Conservation (phyloP, 2,888 invertebrate genomes). For the Apamea epomidion region DNA sequence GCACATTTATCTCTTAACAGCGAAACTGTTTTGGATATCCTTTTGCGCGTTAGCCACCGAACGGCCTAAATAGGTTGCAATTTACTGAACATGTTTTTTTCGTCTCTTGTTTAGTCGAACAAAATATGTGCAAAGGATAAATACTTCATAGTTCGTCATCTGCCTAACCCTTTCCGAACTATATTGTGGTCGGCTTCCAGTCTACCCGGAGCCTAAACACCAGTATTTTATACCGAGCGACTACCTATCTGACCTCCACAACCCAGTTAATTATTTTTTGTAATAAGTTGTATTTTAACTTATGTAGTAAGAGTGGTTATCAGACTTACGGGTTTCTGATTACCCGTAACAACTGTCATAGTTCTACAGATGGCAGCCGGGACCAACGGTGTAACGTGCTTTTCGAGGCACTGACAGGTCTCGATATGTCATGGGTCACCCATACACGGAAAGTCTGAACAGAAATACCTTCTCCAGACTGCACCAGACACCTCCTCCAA, state of each 20-base stretch:
- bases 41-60: constrained; percentile 62
- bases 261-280: too few relatives aligned
- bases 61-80: constrained; percentile 54
- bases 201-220: neutral
- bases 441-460: neutral
- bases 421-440: neutral
- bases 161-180: neutral
- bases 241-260: neutral
- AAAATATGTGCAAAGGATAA: neutral
- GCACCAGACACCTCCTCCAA: neutral
- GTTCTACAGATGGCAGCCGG: neutral
- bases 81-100: constrained; percentile 41
- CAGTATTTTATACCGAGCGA: neutral
- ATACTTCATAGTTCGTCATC: neutral
- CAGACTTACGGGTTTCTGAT: neutral
- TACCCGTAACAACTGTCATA: neutral
- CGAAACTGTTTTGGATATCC: constrained; percentile 75
- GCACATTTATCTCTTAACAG: constrained; percentile 84
- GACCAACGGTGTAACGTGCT: neutral
- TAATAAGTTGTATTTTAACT: neutral
- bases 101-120: neutral
- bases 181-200: neutral
- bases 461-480: neutral
- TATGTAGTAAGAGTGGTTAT: neutral
- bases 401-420: neutral